phyloP scores from a whole-genome alignment of 1,140 invertebrate genomes.

The Lordiphosa clarofinis region DNA sequence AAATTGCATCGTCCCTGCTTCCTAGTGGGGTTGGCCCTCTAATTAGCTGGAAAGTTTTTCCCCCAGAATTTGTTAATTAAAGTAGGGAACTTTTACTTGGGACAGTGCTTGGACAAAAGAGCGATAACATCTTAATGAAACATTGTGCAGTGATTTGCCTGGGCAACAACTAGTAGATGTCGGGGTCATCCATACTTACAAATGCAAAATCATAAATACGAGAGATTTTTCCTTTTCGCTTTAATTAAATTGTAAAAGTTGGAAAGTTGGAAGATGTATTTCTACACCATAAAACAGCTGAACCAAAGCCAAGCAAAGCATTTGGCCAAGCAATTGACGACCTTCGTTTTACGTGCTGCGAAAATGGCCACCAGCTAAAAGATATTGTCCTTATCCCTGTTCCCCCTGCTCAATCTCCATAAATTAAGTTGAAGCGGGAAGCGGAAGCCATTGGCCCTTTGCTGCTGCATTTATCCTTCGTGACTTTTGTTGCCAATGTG shows the following conservation, averaged over 20 bases:
- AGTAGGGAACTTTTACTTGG: conserved; percentile 8
- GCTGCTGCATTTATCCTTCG: conserved; percentile 46
- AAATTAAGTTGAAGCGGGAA: conserved; percentile 54
- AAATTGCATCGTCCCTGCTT: conserved; percentile 43
- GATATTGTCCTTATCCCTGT: conserved; percentile 1
- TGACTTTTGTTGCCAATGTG: conserved; percentile 50
- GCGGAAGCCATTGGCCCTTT: conserved; percentile 39
- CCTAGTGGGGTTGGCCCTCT: conserved; percentile 20
- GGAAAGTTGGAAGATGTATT: conserved; percentile 41
- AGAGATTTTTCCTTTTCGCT: too few relatives aligned
- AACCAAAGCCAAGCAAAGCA: too few relatives aligned
- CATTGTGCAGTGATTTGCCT: conserved; percentile 44
- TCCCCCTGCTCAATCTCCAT: conserved; percentile 16
- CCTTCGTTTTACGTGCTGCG: conserved; percentile 63
- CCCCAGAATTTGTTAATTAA: conserved; percentile 65
- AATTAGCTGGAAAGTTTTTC: conserved; percentile 67
- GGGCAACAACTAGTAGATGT: too few relatives aligned
- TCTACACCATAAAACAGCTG: neutral
- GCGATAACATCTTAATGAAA: conserved; percentile 49
- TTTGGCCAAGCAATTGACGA: conserved; percentile 22
- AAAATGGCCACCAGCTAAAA: conserved; percentile 48
- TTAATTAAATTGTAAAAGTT: too few relatives aligned
- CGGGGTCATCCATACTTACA: too few relatives aligned
- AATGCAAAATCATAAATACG: neutral
- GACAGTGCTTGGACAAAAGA: conserved; percentile 17